Conservation (phyloP, 2,888 invertebrate genomes). For the Mimachlamys varia region DNA sequence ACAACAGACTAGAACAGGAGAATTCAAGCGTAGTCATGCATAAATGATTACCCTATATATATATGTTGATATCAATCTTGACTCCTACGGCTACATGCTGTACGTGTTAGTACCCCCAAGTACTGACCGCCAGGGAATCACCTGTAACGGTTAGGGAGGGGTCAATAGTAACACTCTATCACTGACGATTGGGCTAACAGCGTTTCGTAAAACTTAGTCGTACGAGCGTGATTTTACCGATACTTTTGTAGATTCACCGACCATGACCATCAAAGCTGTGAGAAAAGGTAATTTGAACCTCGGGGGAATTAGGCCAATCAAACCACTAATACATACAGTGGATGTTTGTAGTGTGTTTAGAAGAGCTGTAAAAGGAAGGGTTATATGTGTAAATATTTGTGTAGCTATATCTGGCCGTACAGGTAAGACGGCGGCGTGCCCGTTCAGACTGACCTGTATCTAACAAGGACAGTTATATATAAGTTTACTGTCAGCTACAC, state of each 20-base stretch:
- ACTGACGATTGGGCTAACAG: not conserved
- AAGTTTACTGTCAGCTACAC: too few relatives aligned
- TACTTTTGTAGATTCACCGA: not conserved
- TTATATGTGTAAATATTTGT: not conserved
- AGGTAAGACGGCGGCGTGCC: not conserved
- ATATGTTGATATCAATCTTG: not conserved
- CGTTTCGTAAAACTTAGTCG: not conserved
- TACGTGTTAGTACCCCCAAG: not conserved
- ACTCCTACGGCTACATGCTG: not conserved
- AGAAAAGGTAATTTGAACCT: not conserved
- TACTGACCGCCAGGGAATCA: not conserved
- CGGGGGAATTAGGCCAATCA: not conserved
- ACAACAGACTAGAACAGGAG: not conserved
- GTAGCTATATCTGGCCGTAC: not conserved
- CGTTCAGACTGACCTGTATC: not conserved
- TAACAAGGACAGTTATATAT: not conserved
- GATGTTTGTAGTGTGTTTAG: not conserved
- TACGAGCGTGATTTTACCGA: not conserved
- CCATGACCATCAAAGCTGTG: not conserved
- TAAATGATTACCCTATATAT: not conserved
- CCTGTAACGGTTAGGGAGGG: too few relatives aligned
- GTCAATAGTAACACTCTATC: not conserved
- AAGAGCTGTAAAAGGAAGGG: not conserved
- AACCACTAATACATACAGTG: not conserved
- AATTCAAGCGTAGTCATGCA: slow-evolving; percentile 14